A percentile compares a stretch with the other conserved stretches of the same genome.
Conservation (phyloP, 2,888 invertebrate species). For the Hybos culiciformis region DNA sequence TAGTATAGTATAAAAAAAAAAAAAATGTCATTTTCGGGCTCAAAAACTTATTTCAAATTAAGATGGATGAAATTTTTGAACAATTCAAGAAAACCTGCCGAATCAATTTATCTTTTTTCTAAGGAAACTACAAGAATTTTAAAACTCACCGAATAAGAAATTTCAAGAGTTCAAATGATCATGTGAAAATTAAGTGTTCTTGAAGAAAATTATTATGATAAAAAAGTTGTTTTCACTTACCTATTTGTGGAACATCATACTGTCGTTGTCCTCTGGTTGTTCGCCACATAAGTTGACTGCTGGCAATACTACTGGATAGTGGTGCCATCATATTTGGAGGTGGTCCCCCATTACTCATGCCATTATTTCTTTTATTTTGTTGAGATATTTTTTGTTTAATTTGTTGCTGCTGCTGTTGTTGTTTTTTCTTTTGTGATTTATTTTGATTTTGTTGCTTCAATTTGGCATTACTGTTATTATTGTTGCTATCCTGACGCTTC, state of each 20-base stretch:
- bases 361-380: conserved; percentile 26
- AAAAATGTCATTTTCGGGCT: no score
- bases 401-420: conserved; percentile 18
- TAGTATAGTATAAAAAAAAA: no score
- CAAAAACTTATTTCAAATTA: no score
- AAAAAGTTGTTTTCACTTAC: no score
- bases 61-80: no score
- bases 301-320: conserved; percentile 43
- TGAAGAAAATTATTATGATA: no score
- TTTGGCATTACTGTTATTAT: neutral
- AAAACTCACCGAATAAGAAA: no score
- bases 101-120: no score
- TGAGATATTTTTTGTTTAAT: neutral
- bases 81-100: no score
- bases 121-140: no score
- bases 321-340: conserved; percentile 15
- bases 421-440: conserved; percentile 16
- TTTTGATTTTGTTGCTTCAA: conserved; percentile 13
- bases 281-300: conserved; percentile 65
- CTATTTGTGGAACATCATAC: conserved; percentile 78
- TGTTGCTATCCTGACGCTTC: neutral
- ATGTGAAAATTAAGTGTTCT: no score
- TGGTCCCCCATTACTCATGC: conserved; percentile 9
- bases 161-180: no score
- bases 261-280: conserved; percentile 60